These are phyloP conservation scores for Arnoldichthys spilopterus DNA, from an alignment of 2,797 vertebrate species.

Conservation along the genomic window DNA sequence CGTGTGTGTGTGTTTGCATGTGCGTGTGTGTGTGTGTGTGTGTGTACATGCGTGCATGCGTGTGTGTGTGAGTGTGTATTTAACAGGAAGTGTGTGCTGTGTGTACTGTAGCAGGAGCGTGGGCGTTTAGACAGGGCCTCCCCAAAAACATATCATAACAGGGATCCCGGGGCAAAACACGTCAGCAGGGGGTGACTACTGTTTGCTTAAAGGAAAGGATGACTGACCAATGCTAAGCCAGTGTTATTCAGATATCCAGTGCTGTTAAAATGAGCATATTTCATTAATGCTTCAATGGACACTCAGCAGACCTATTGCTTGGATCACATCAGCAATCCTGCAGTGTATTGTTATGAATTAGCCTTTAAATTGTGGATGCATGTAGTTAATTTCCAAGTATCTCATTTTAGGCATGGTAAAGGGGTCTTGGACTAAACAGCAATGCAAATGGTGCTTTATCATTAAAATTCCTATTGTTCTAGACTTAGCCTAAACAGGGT, in stretches of 20 bases:
- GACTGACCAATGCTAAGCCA: not conserved
- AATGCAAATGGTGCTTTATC: not conserved
- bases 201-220: not conserved
- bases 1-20: conserved; percentile 15
- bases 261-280: not conserved
- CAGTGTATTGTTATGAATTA: not conserved
- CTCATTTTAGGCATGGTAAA: no score
- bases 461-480: not conserved
- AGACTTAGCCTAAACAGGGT: not conserved
- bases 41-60: conserved; percentile 20
- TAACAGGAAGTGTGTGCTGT: conserved; percentile 40
- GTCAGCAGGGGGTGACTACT: not conserved
- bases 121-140: conserved; percentile 55
- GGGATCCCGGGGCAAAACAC: not conserved
- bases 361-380: no score
- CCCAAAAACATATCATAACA: conserved; percentile 35
- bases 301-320: not conserved
- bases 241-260: not conserved
- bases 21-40: conserved; percentile 1
- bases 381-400: no score
- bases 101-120: conserved; percentile 48
- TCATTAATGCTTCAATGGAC: not conserved
- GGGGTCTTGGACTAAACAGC: no score
- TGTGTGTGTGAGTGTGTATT: conserved; percentile 5
- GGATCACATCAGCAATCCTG: not conserved